Base-by-base conservation (phyloP, 2,113 vertebrate genomes). In the Sceloporus undulatus region DNA sequence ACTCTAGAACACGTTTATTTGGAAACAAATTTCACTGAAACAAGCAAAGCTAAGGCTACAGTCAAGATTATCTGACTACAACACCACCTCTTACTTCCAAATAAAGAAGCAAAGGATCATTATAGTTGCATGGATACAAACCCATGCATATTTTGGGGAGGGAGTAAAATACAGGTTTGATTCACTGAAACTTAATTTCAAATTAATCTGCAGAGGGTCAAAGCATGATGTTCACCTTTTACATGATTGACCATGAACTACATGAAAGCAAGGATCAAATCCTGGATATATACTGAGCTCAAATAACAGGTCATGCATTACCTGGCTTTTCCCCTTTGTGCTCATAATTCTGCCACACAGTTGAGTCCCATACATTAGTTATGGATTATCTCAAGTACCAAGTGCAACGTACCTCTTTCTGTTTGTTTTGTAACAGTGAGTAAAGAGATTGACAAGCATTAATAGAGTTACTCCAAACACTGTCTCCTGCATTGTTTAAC, bases 401-500 rank as follows among this genome's bases (percentile, higher is more conserved):
- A 88, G n/a, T 71, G 82, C 91, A 95, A 96, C 94, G 92, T 90
- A 89, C 73, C 78, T 76, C 79, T 86, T 87, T 90, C 87, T 90
- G 54, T 92, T 93, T 91, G 92, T 91, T 93, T 93, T 93, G 91
- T 70, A 92, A 84, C 52, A 89, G 71, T 65, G 66, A 87, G 68
- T 68, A 88, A 89, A 87, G 87, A 90, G 87, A 94, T 25, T 94
- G 91, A 93, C 91, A 76, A 52, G 91, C 82, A 90, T 91, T 94
- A 95, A 94, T 71, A 68, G 85, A 95, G 92, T 91, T 94, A 93
- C 82, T 92, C 88, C 90, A 94, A 93, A 93, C 85, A 91, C 29
- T 56, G 65, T 21, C 85, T 89, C 81, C 84, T 7, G 79, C 38
- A 85, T 89, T 88, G 59, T 87, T 92, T 84, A 94, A 90, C 88